Conservation (phyloP, 2,113 vertebrate genomes). For the Spea multiplicata region DNA sequence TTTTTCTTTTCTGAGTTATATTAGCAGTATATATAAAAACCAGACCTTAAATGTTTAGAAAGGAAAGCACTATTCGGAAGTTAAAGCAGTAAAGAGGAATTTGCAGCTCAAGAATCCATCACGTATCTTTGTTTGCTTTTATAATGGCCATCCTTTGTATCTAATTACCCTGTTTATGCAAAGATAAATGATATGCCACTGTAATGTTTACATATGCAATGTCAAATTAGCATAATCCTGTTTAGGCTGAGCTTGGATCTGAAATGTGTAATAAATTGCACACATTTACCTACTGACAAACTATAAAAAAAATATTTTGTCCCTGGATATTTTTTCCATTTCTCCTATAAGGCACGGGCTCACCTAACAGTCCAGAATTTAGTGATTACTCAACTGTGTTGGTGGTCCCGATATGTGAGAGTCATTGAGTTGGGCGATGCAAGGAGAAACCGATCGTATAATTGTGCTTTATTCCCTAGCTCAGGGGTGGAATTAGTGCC, state of each 20-base stretch:
- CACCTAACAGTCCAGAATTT: no score
- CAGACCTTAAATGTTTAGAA: conserved; percentile 32
- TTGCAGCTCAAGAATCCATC: conserved; percentile 20
- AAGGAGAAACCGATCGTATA: no score
- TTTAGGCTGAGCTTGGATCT: background rate
- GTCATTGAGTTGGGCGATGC: no score
- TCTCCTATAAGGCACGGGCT: no score
- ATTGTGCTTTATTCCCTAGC: no score
- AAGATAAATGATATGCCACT: conserved; percentile 35
- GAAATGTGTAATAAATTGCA: background rate
- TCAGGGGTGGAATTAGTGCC: no score
- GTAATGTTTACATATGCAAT: conserved; percentile 20
- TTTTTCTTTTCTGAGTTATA: conserved; percentile 17
- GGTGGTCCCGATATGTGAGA: no score
- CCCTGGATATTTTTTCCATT: no score
- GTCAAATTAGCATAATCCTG: conserved; percentile 17
- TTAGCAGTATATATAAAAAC: conserved; percentile 24
- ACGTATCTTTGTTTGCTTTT: conserved; percentile 33
- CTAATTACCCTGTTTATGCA: conserved; percentile 15
- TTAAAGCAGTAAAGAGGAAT: conserved; percentile 23
- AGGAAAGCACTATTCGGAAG: conserved; percentile 31
- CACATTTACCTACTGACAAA: no score
- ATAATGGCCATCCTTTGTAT: conserved; percentile 35
- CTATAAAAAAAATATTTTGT: no score
- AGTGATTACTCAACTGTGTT: no score